Evolutionary conservation across 2,888 invertebrate species (phyloP).

Genomic region (Diogma glabrata): DNA sequence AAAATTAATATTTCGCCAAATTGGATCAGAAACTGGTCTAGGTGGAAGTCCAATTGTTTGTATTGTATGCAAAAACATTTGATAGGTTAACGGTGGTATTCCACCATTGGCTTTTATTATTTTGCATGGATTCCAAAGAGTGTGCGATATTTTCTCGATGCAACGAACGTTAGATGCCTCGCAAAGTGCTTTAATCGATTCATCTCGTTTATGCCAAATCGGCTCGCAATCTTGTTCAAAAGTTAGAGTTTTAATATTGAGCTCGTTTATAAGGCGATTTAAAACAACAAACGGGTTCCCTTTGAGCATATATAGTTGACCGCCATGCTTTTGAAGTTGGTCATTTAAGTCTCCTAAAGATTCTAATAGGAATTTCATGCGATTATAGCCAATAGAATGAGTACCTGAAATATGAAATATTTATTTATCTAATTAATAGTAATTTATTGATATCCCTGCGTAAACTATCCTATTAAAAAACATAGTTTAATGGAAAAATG

Average conservation of each 20-base stretch:
- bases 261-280: constrained; percentile 44
- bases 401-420: constrained; percentile 49
- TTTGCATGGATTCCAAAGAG: constrained; percentile 55
- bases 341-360: constrained; percentile 50
- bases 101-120: constrained; percentile 58
- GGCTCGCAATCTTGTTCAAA: constrained; percentile 63
- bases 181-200: constrained; percentile 44
- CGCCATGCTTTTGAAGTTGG: constrained; percentile 44
- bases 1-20: constrained; percentile 39
- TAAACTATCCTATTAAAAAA: too few relatives aligned
- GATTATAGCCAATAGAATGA: constrained; percentile 51
- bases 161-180: constrained; percentile 42
- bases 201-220: constrained; percentile 52
- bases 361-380: constrained; percentile 57
- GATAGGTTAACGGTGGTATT: constrained; percentile 57
- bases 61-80: constrained; percentile 57
- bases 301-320: constrained; percentile 45
- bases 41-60: constrained; percentile 49
- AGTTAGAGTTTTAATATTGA: constrained; percentile 42
- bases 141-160: constrained; percentile 54
- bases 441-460: too few relatives aligned
- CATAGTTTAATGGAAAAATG: too few relatives aligned
- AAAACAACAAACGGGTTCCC: constrained; percentile 50
- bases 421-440: too few relatives aligned
- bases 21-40: constrained; percentile 39